Base-by-base conservation (phyloP, 2,797 vertebrate species). In the Malacoctenus gilli region DNA sequence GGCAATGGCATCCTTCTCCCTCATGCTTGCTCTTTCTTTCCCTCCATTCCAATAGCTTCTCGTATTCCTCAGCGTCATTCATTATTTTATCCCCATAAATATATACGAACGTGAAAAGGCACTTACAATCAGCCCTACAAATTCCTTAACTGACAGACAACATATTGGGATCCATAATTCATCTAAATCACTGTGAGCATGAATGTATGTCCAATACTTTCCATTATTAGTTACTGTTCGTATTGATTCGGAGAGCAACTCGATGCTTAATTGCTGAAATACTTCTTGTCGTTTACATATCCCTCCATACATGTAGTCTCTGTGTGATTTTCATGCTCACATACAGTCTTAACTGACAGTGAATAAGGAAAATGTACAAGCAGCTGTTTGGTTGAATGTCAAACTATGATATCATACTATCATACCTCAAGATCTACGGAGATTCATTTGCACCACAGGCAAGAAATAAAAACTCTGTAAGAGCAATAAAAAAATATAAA, bases 1-100 rank as follows among this genome's bases (percentile, higher is more conserved):
- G 66, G 93, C 93, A 91, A 92, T 93, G 92, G 89, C 91, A 91
- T 79, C 77, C 57, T 48, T 65, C 71, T 52, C 63, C 48, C 57
- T 44, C 53, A 37, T 57, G 23, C 59, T 50, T 18, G 4, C 41
- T n/a, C 55, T 22, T 41, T 14, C 25, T 67, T 59, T 50, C 53
- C 56, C 71, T 72, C 55, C 51, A 44, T 73, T 59, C 64, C 54
- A 44, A 35, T 69, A 59, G 52, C 68, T 61, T 70, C 41, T 77
- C 66, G 75, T 59, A 75, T 76, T 66, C 46, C 49, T 64, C 57
- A 43, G 42, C 61, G 81, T 72, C 62, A 64, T 80, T 68, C 56
- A 72, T 63, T 82, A 59, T 77, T 78, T 68, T 70, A 60, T 68
- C 40, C 55, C 51, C 54, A 65, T 72, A 77, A 61, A 83, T 63